Conservation (phyloP, 1,140 invertebrate species). For the Formica selysi region DNA sequence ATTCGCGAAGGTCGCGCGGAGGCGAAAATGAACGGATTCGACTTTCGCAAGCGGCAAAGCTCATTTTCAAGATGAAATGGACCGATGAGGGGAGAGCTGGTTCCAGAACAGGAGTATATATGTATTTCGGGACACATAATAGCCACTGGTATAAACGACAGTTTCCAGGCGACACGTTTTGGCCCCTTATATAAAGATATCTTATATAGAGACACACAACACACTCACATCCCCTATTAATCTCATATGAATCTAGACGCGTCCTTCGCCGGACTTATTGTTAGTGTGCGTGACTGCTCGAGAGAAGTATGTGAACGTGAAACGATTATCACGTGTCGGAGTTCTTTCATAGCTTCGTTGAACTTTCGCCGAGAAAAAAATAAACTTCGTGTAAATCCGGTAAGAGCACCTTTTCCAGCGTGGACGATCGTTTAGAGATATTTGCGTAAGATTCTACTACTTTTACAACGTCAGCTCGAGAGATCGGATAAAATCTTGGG, state of each 20-base stretch:
- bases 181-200: background rate
- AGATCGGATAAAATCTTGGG: conserved; percentile 10
- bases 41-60: background rate
- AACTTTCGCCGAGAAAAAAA: conserved; percentile 26
- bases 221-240: conserved; percentile 28
- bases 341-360: conserved; percentile 5
- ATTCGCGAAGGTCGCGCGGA: background rate
- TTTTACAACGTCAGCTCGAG: background rate
- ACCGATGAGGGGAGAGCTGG: conserved; percentile 28
- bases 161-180: conserved; percentile 21
- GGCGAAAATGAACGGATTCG: background rate
- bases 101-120: conserved; percentile 1
- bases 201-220: background rate
- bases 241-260: conserved; percentile 27
- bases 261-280: background rate
- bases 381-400: conserved; percentile 16
- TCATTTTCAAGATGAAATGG: conserved; percentile 62
- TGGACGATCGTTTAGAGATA: conserved; percentile 9
- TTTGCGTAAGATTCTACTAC: background rate
- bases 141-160: conserved; percentile 45
- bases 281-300: background rate
- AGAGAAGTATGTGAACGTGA: background rate
- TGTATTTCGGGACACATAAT: conserved; percentile 12
- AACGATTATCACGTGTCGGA: conserved; percentile 18
- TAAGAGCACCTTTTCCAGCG: background rate